A percentile compares a stretch with the other conserved stretches of the same genome.
phyloP scores from a whole-genome alignment of 1,140 invertebrate species.

The Saccostrea glomerata region DNA sequence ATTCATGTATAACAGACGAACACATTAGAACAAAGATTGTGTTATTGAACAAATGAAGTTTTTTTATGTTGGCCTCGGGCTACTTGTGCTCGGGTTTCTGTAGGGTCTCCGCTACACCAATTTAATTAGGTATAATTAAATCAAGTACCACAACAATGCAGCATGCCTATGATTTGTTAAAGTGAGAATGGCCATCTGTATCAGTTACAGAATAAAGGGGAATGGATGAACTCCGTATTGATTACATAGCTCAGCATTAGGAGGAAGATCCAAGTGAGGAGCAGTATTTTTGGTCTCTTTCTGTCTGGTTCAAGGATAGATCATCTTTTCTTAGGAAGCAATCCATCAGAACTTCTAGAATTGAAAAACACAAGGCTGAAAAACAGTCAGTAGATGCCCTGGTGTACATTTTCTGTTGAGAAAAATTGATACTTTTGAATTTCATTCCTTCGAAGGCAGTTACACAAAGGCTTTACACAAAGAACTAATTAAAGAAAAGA shows the following conservation, averaged over 20 bases:
- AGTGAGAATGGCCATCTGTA: background rate
- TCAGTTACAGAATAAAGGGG: background rate
- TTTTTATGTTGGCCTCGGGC: constrained; percentile 1
- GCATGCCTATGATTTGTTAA: background rate
- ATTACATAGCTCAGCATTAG: background rate
- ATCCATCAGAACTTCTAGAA: background rate
- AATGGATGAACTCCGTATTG: background rate
- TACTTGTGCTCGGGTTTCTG: background rate
- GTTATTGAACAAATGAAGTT: background rate
- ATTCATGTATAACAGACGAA: constrained; percentile 28
- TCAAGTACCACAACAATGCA: background rate
- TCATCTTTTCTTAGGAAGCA: background rate
- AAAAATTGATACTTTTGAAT: too few species aligned
- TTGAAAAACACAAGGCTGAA: too few species aligned
- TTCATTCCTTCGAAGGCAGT: too few species aligned
- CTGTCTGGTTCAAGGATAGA: background rate
- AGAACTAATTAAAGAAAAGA: too few species aligned
- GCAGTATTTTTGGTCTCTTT: background rate
- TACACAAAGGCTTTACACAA: too few species aligned
- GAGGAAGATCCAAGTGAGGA: background rate
- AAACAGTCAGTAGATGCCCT: too few species aligned
- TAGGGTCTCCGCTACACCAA: background rate
- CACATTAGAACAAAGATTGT: constrained; percentile 17
- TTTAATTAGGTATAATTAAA: constrained; percentile 29
- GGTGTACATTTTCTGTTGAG: too few species aligned